phyloP scores from a whole-genome alignment of 2,888 invertebrate species.

The Isoperla grammatica region DNA sequence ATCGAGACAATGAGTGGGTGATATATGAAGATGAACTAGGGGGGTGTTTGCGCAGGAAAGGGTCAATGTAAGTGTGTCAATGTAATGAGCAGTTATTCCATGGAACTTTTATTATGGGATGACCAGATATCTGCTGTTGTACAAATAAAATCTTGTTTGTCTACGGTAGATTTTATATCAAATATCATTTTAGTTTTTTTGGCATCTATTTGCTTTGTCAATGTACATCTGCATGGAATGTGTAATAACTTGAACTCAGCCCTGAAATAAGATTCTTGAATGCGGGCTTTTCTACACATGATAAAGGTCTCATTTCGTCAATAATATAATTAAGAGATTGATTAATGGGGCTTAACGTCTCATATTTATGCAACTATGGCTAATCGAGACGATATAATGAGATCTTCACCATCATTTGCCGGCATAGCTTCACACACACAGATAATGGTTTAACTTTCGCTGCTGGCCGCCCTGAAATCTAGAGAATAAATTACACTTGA shows the following conservation, averaged over 20 bases:
- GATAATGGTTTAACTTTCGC: too few species aligned
- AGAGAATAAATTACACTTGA: too few species aligned
- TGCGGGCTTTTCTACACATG: neutral
- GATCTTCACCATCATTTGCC: too few species aligned
- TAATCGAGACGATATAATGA: too few species aligned
- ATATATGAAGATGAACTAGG: too few species aligned
- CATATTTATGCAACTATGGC: too few species aligned
- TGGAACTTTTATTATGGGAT: constrained; percentile 13
- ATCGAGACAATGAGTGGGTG: too few species aligned
- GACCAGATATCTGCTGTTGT: constrained; percentile 27
- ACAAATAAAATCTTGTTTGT: neutral
- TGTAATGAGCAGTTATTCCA: constrained; percentile 22
- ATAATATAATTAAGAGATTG: neutral
- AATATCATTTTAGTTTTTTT: neutral
- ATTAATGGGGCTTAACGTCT: too few species aligned
- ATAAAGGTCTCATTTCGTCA: neutral
- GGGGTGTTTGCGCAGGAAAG: too few species aligned
- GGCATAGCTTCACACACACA: too few species aligned
- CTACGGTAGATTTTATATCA: neutral
- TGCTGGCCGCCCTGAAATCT: too few species aligned
- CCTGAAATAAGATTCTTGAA: neutral
- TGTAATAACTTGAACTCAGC: neutral
- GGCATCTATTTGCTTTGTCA: neutral
- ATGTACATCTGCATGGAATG: neutral
- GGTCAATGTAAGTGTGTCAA: constrained; percentile 15